A percentile compares a stretch with the other conserved stretches of the same genome.
phyloP scores from a whole-genome alignment of 2,113 vertebrate species.

The Ahaetulla prasina region DNA sequence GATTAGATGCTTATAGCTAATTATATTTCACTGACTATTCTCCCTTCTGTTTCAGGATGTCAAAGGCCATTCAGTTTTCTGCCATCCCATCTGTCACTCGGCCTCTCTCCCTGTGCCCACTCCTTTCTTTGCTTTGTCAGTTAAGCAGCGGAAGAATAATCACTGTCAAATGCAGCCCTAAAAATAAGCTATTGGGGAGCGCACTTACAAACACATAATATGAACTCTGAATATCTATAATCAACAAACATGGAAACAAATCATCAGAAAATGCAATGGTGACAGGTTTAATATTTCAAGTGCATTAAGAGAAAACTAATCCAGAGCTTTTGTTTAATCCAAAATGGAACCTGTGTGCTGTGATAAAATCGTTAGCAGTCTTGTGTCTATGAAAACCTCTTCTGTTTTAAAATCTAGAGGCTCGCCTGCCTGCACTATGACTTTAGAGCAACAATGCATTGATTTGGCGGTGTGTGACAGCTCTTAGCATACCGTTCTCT shows the following conservation, averaged over 20 bases:
- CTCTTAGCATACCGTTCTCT: neutral
- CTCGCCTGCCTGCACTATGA: neutral
- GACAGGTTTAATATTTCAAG: neutral
- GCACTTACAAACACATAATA: neutral
- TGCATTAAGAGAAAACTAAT: neutral
- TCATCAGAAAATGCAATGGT: neutral
- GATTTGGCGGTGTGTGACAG: neutral
- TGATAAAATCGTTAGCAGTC: neutral
- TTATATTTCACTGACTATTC: neutral
- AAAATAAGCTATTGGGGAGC: neutral
- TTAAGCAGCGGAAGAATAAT: neutral
- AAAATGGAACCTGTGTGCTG: neutral
- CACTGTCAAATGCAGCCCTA: neutral
- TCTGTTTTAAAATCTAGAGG: neutral
- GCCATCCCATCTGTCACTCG: neutral
- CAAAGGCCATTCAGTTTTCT: neutral
- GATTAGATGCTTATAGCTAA: neutral
- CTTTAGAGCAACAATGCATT: neutral
- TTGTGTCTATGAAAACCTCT: neutral
- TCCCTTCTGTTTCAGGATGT: neutral
- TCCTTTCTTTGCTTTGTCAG: neutral
- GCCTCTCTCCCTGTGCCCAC: neutral
- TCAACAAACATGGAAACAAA: neutral
- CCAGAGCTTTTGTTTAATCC: neutral
- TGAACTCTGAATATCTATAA: neutral